Conservation (phyloP, 2,888 invertebrate species). For the Drosophila quinaria region DNA sequence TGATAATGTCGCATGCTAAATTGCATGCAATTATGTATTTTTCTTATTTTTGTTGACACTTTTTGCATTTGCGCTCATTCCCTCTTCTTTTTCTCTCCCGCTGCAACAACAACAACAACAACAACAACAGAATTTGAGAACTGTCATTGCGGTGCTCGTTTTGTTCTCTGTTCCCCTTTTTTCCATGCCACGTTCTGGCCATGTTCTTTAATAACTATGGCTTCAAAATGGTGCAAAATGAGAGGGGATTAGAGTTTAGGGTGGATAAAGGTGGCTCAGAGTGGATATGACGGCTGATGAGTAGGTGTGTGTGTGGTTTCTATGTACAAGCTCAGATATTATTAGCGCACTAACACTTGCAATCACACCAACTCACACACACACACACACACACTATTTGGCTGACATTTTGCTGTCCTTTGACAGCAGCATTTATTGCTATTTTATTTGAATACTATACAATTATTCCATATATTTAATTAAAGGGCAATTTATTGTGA, state of each 20-base stretch:
- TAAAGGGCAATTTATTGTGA: slow-evolving; percentile 4
- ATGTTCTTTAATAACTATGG: slow-evolving; percentile 67
- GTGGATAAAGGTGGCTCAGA: background rate
- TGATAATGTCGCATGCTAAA: slow-evolving; percentile 83
- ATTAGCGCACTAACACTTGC: slow-evolving; percentile 19
- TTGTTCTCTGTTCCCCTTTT: slow-evolving; percentile 25
- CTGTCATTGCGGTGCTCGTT: slow-evolving; percentile 43
- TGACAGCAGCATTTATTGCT: slow-evolving; percentile 7
- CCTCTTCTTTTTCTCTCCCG: background rate
- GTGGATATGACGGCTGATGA: background rate
- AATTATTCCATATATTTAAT: slow-evolving; percentile 5
- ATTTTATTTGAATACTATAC: slow-evolving; percentile 6
- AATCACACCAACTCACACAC: background rate
- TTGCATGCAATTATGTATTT: slow-evolving; percentile 84
- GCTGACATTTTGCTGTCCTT: slow-evolving; percentile 20
- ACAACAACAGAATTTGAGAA: slow-evolving; percentile 22
- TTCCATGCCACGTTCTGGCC: slow-evolving; percentile 29
- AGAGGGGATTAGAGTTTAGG: slow-evolving; percentile 14
- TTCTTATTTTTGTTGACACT: slow-evolving; percentile 55
- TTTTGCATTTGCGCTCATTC: slow-evolving; percentile 33
- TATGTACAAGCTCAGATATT: slow-evolving; percentile 20
- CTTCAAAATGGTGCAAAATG: slow-evolving; percentile 57
- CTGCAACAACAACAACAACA: slow-evolving; percentile 6
- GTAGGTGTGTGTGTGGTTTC: background rate
- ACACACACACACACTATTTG: background rate